These are phyloP conservation scores for Ariolimax columbianus DNA, from an alignment of 2,888 invertebrate genomes.

Conservation along the genomic window DNA sequence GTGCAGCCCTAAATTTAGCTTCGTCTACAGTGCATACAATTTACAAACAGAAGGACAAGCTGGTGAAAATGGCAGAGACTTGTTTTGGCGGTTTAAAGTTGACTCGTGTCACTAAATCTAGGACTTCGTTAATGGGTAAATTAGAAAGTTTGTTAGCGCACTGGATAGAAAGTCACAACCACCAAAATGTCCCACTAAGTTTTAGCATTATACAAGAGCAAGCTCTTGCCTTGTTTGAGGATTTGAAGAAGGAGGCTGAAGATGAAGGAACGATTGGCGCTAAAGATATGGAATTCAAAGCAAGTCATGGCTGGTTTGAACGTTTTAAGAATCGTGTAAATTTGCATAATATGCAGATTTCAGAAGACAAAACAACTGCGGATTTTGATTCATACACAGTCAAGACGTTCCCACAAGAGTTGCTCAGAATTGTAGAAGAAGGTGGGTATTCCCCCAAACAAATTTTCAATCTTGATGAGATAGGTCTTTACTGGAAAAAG, in stretches of 20 bases:
- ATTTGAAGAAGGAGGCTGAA: conserved; percentile 20
- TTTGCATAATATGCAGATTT: conserved; percentile 11
- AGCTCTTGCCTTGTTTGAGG: conserved; percentile 27
- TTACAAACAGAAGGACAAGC: conserved; percentile 8
- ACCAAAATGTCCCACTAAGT: conserved; percentile 7
- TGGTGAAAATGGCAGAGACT: conserved; percentile 3
- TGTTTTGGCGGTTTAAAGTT: neutral
- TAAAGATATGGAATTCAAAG: conserved; percentile 29
- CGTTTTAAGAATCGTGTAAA: conserved; percentile 39
- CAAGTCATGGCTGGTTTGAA: conserved; percentile 44
- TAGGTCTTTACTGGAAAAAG: conserved; percentile 51
- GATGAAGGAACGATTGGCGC: neutral
- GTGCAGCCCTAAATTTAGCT: conserved; percentile 4
- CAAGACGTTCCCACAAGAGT: conserved; percentile 26
- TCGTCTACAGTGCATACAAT: conserved; percentile 32
- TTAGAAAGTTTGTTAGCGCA: conserved; percentile 32
- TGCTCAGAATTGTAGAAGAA: conserved; percentile 38
- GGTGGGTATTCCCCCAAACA: conserved; percentile 47
- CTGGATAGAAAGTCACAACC: conserved; percentile 36
- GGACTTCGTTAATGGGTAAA: conserved; percentile 21
- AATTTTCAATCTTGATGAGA: conserved; percentile 48
- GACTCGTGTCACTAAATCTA: neutral
- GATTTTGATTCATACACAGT: conserved; percentile 20
- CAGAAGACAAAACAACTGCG: conserved; percentile 17
- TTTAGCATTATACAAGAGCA: conserved; percentile 36